Base-by-base conservation (phyloP, 1,140 invertebrate species). In the Physella acuta region DNA sequence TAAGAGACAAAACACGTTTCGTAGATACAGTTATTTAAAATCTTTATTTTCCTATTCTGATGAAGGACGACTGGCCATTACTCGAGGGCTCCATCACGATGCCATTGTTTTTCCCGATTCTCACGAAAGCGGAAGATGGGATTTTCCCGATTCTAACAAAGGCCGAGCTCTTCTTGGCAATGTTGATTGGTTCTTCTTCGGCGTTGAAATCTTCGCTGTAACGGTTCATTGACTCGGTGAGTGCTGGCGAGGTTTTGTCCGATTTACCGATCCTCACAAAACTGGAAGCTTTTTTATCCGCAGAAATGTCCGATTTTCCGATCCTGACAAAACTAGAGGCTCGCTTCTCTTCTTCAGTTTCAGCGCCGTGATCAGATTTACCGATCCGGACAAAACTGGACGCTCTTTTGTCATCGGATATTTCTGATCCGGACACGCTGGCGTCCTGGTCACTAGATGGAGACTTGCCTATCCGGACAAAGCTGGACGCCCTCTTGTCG, bases 61-160 rank as follows among this genome's bases (percentile, higher is more conserved):
- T 68, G 55, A 76, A 76, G 8, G 70, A 71, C 1, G 72, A 74
- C 49, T 71, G 71, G 0, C 71, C 69, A 5, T 39, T 52, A 14
- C 53, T 26, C 8, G 20, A 26, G 3, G 56, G 26, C 39, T 51
- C 59, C 16, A 36, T 37, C 11, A 61, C 11, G 4, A 69, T 20
- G 28, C 52, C 39, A 20, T 44, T 56, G 17, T 65, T 62, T 11
- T 71, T 61, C 4, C 70, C 73, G 26, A 74, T 72, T 28, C 70
- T 67, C 5, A 72, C 59, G 56, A 73, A 74, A 37, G 73, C 68
- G 26, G 73, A 76, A 1, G 73, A 72, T 11, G 75, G 75, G 44
- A 71, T 72, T 61, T 74, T 74, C 51, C 75, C 75, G 49, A 76
- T 76, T 26, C 75, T 64, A 16, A 76, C 67, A 61, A 76, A 76